These are phyloP conservation scores for Neodiprion virginianus DNA, from an alignment of 1,140 invertebrate species.

Conservation along the genomic window DNA sequence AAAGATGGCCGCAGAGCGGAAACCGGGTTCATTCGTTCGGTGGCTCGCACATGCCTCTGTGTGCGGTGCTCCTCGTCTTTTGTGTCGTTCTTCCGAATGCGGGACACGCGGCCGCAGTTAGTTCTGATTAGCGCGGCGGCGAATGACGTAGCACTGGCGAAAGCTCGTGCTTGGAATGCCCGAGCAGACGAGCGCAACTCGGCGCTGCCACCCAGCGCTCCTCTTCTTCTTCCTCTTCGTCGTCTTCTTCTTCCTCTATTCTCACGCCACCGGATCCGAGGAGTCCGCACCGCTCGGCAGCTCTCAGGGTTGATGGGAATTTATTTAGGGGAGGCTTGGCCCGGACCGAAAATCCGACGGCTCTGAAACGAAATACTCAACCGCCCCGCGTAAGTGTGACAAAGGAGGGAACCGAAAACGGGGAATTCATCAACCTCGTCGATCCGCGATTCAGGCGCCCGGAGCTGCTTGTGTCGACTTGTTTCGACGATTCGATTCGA, in stretches of 20 bases:
- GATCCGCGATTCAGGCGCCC: too few species aligned
- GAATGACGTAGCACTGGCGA: slow-evolving; percentile 61
- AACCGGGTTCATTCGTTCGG: not conserved
- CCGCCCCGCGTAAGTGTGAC: not conserved
- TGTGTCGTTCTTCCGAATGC: slow-evolving; percentile 48
- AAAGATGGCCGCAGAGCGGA: slow-evolving; percentile 46
- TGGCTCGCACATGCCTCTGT: not conserved
- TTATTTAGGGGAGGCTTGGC: not conserved
- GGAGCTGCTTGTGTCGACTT: too few species aligned
- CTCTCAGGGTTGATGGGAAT: not conserved
- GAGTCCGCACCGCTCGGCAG: too few species aligned
- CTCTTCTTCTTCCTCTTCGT: not conserved
- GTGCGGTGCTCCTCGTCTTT: slow-evolving; percentile 18
- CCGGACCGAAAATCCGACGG: too few species aligned
- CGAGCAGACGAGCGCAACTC: slow-evolving; percentile 38
- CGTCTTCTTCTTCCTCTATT: not conserved
- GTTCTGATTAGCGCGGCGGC: slow-evolving; percentile 61
- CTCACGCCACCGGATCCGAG: not conserved
- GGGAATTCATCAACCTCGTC: too few species aligned
- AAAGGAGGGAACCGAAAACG: not conserved
- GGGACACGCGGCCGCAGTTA: slow-evolving; percentile 58
- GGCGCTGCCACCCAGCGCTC: slow-evolving; percentile 43
- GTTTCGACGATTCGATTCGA: too few species aligned
- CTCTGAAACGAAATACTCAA: not conserved
- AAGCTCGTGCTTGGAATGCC: slow-evolving; percentile 57